Percentiles rank a stretch among this genome's conserved stretches.
These are phyloP conservation scores for Acronicta alni DNA, from an alignment of 2,888 invertebrate genomes.

Conservation along the genomic window DNA sequence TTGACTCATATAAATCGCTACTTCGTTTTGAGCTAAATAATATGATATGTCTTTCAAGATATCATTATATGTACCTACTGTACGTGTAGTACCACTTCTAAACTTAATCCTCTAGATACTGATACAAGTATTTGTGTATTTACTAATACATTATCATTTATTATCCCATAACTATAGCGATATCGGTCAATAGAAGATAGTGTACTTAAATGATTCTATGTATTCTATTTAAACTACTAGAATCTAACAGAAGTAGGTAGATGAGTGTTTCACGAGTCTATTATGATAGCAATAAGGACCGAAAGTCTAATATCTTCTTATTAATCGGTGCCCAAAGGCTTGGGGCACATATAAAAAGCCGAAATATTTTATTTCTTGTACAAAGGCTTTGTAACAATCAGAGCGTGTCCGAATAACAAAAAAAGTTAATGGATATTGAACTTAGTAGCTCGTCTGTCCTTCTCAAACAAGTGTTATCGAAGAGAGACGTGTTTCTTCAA, in stretches of 20 bases:
- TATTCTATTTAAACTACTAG: neutral
- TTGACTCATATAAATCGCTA: constrained; percentile 57
- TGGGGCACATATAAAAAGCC: constrained; percentile 48
- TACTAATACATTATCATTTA: neutral
- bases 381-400: constrained; percentile 54
- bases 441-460: constrained; percentile 61
- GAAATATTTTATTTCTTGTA: constrained; percentile 57
- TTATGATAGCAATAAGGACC: constrained; percentile 26
- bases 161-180: neutral
- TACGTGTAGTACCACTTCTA: neutral
- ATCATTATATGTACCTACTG: neutral
- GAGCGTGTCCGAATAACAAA: constrained; percentile 72
- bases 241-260: neutral
- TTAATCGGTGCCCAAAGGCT: constrained; percentile 20
- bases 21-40: constrained; percentile 29
- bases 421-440: constrained; percentile 76
- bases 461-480: constrained; percentile 54
- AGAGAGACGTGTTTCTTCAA: constrained; percentile 60
- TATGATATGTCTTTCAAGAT: neutral
- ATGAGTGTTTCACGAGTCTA: constrained; percentile 23
- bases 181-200: neutral
- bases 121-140: neutral
- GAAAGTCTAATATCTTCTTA: constrained; percentile 22
- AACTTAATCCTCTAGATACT: neutral
- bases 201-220: no score